Base-by-base conservation (phyloP, 2,888 invertebrate genomes). In the Tolmerus cingulatus region DNA sequence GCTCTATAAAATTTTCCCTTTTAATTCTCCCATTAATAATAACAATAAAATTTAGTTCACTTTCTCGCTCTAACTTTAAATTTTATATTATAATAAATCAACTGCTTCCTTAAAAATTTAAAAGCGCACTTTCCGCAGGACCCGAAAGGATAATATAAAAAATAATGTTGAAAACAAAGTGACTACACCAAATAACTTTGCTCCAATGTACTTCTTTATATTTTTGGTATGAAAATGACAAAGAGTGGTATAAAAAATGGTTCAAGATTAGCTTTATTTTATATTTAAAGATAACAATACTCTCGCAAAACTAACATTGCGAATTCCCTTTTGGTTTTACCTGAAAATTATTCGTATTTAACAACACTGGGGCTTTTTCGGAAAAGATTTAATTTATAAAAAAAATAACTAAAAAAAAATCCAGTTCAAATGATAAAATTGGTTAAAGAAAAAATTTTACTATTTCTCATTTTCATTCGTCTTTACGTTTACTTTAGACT, bases 221-320 rank as follows among this genome's bases (percentile, higher is more conserved):
- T 84, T 84, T 84, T 84, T 84, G 66, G 84, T 84, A 66, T 84
- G 82, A 82, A 82, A 82, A 82, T 82, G 82, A 82, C 82, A 82
- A 82, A 82, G 82, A 82, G 82, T 82, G 37, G 82, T 82, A 82
- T 84, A 84, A 66, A 84, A 84, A 84, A 84, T 84, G 74, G 74
- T 84, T 66, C 82, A 82, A 82, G 82, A 82, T 57, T 82, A 27
- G 34, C 30, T 82, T 82, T 82, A 57, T 57, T 82, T 82, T 82
- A 82, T 57, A 66, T 82, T 82, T 82, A 57, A 57, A 82, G 57
- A 82, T 57, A 57, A 82, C 82, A 82, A 82, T 57, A 57, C 19
- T 66, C 37, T 74, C 19, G 27, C 40, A 84, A 46, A 84, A 84
- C 19, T 37, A 84, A 23, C 37, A 74, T 74, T 66, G 57, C 66